Percentiles rank a stretch among this genome's conserved stretches.
Conservation (phyloP, 2,797 vertebrate genomes). For the Gallirallus australis region DNA sequence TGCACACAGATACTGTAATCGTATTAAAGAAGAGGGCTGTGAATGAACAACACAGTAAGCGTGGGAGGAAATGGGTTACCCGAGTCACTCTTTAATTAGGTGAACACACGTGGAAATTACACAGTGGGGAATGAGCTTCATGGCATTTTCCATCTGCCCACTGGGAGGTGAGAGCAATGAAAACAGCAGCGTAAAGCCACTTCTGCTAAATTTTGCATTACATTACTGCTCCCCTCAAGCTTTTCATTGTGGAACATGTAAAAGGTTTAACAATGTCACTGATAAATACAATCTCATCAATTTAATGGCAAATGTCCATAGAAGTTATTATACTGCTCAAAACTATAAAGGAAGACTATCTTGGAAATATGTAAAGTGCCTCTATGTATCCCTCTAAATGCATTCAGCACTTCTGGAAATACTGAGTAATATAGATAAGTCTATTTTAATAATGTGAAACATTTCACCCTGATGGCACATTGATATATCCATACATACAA, state of each 20-base stretch:
- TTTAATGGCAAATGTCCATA: slow-evolving; percentile 37
- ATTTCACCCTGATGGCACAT: slow-evolving; percentile 56
- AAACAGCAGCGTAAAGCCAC: not conserved
- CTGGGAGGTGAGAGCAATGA: slow-evolving; percentile 30
- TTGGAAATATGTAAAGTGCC: slow-evolving; percentile 70
- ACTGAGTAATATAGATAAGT: slow-evolving; percentile 41
- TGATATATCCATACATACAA: slow-evolving; percentile 55
- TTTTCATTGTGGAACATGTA: not conserved
- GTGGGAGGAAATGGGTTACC: slow-evolving; percentile 19
- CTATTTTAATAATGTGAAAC: slow-evolving; percentile 68
- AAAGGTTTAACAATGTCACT: slow-evolving; percentile 15
- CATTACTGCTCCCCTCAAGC: slow-evolving; percentile 12
- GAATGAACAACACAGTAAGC: slow-evolving; percentile 1
- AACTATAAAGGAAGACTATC: slow-evolving; percentile 71
- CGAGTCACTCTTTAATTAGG: not conserved
- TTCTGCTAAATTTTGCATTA: not conserved
- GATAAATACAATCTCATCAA: slow-evolving; percentile 37
- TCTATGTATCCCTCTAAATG: slow-evolving; percentile 44
- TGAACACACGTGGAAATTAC: slow-evolving; percentile 15
- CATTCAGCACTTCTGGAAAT: slow-evolving; percentile 45
- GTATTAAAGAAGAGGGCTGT: not conserved
- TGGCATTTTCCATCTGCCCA: slow-evolving; percentile 11
- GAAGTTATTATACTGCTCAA: slow-evolving; percentile 46
- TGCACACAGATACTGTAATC: not conserved
- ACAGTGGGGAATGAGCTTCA: not conserved